Base-by-base conservation (phyloP, 2,888 invertebrate genomes). In the Ennomos quercinarius region DNA sequence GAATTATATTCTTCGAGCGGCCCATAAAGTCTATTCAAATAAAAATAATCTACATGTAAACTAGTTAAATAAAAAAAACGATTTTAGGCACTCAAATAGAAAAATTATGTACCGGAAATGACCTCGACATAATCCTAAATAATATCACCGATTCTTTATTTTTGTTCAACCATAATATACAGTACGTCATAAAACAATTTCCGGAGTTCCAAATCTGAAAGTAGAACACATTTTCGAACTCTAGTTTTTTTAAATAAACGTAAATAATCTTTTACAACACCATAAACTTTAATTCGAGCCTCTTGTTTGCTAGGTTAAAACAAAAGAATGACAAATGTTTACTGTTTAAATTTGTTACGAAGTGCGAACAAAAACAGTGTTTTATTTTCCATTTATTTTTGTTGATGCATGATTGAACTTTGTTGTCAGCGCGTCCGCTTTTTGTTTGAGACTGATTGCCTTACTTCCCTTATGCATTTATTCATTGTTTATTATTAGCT, bases 351-450 rank as follows among this genome's bases (percentile, higher is more conserved):
- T 74, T 71, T 55, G 44, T 62, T 50, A 61, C 64, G 61, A 72
- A 62, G 68, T 68, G 70, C 70, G 64, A 71, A 72, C 49, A 54
- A 60, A 57, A 64, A 55, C 47, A 9, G 35, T 13, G 47, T 48
- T 61, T 60, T 47, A 44, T 68, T 67, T 68, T 56, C 63, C 58
- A 51, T 67, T 66, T 59, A 64, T 68, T 67, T 67, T 64, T 61
- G 64, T 65, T 63, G 59, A 72, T 68, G 75, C 71, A 70, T 67
- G 71, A 72, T 68, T 69, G 68, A 66, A 50, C 64, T 70, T 67
- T 36, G 47, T 35, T 61, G 63, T 52, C 50, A 51, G 52, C 45
- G 43, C 40, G 41, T 53, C 45, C 56, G 37, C 36, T 44, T 54
- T 63, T 60, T 57, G 53, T 43, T 17, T 17, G 42, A 49, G 45